phyloP scores from a whole-genome alignment of 2,888 invertebrate genomes.

The Drosophila siamana region DNA sequence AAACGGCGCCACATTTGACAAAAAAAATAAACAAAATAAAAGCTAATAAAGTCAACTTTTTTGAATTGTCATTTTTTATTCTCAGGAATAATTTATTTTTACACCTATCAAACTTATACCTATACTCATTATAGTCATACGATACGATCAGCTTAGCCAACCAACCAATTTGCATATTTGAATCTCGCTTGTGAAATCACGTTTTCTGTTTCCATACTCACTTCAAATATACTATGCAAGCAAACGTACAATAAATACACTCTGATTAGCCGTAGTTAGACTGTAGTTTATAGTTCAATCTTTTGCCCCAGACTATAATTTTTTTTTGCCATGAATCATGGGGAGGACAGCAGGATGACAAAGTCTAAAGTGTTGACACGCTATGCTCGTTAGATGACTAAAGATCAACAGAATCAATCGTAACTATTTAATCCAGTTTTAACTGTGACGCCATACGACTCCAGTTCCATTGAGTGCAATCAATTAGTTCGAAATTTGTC shows the following conservation, averaged over 20 bases:
- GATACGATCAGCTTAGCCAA: background rate
- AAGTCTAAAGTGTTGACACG: constrained; percentile 1
- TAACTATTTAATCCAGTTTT: constrained; percentile 20
- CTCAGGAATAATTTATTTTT: constrained; percentile 7
- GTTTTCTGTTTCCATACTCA: background rate
- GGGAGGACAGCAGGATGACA: constrained; percentile 1
- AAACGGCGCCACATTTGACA: constrained; percentile 56
- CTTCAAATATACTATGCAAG: background rate
- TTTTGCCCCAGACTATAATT: constrained; percentile 1
- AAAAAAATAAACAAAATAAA: constrained; percentile 16
- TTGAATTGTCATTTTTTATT: constrained; percentile 15
- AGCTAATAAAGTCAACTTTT: constrained; percentile 21
- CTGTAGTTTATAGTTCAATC: constrained; percentile 7
- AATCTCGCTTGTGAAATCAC: constrained; percentile 1
- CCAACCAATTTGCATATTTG: constrained; percentile 15
- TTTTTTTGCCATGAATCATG: constrained; percentile 34
- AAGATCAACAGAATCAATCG: background rate
- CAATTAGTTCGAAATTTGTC: background rate
- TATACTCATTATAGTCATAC: constrained; percentile 1
- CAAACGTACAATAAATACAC: background rate
- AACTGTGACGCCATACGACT: constrained; percentile 35
- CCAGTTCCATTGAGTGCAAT: background rate
- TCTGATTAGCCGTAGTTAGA: background rate
- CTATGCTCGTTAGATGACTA: background rate
- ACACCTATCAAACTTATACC: constrained; percentile 6